Conservation (phyloP, 2,797 vertebrate species). For the Antennarius maculatus region DNA sequence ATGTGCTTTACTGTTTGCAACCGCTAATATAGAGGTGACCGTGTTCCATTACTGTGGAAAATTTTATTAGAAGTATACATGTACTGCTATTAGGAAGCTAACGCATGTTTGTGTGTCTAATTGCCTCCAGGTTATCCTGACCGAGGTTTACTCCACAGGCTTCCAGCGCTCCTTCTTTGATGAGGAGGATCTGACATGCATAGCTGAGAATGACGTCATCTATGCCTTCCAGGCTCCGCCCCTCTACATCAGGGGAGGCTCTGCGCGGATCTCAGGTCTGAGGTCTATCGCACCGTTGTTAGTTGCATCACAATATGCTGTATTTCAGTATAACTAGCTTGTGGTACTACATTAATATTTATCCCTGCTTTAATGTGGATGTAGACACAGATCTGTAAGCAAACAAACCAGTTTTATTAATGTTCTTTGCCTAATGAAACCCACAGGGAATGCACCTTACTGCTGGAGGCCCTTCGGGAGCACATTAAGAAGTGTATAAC, state of each 20-base stretch:
- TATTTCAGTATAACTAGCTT: not conserved
- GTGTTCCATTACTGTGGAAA: too few species aligned
- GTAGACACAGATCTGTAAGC: constrained; percentile 22
- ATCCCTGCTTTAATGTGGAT: constrained; percentile 3
- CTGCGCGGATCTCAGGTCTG: constrained; percentile 83
- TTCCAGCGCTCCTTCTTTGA: constrained; percentile 93
- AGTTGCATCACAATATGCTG: not conserved
- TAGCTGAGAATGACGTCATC: constrained; percentile 86
- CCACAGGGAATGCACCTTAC: constrained; percentile 28
- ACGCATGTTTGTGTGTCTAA: constrained; percentile 4
- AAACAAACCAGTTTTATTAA: constrained; percentile 42
- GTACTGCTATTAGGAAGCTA: not conserved
- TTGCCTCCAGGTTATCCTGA: constrained; percentile 88
- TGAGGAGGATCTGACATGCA: constrained; percentile 85
- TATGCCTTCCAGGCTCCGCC: constrained; percentile 92
- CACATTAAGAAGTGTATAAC: constrained; percentile 48
- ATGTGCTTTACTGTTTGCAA: too few species aligned
- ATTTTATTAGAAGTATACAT: too few species aligned
- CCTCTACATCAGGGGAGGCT: constrained; percentile 79
- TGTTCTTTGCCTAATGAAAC: constrained; percentile 53
- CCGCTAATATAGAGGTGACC: too few species aligned
- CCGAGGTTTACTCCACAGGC: constrained; percentile 88
- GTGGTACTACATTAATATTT: constrained; percentile 5
- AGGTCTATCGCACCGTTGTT: not conserved
- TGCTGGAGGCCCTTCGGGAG: constrained; percentile 30